Evolutionary conservation across 2,113 vertebrate genomes (phyloP).

Genomic region (Cyanoderma ruficeps): DNA sequence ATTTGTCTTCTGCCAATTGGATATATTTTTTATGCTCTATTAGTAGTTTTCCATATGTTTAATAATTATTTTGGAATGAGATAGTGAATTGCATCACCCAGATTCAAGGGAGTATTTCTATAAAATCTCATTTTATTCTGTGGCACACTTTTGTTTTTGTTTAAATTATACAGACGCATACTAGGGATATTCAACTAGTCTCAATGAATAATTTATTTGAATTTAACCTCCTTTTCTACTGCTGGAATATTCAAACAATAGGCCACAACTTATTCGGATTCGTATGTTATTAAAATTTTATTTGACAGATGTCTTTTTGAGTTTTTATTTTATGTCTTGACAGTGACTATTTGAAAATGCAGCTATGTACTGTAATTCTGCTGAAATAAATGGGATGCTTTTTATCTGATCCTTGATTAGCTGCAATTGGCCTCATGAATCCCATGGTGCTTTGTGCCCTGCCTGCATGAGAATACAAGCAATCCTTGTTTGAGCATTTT

Average conservation of each 20-base stretch:
- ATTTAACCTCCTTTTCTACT: conserved; percentile 55
- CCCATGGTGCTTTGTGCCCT: neutral
- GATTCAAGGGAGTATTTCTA: neutral
- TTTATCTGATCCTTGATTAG: conserved; percentile 27
- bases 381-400: neutral
- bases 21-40: conserved; percentile 8
- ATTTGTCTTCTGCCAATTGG: conserved; percentile 26
- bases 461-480: neutral
- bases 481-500: neutral
- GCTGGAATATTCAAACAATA: conserved; percentile 52
- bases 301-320: conserved; percentile 53
- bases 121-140: conserved; percentile 1
- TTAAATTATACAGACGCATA: conserved; percentile 1
- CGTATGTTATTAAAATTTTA: conserved; percentile 59
- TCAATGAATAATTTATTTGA: conserved; percentile 59
- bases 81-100: neutral
- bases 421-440: conserved; percentile 5
- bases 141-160: neutral
- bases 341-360: conserved; percentile 17
- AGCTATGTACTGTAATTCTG: neutral
- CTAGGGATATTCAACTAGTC: conserved; percentile 33
- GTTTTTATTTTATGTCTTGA: conserved; percentile 42
- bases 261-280: conserved; percentile 29
- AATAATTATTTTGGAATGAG: conserved; percentile 6
- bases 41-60: neutral